Conservation (phyloP, 2,797 vertebrate species). For the Fundulus diaphanus region DNA sequence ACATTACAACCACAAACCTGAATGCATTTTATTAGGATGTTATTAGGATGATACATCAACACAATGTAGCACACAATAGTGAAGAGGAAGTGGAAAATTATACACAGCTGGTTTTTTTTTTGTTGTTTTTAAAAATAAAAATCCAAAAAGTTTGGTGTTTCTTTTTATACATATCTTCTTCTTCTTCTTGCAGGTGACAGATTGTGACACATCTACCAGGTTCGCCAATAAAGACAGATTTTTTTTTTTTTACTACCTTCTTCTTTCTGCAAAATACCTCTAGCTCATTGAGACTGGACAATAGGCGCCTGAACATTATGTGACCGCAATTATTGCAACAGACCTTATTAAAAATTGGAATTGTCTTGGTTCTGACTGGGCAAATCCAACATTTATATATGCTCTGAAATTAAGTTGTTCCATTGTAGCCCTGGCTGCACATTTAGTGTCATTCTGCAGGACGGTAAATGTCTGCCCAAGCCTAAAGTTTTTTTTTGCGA, state of each 20-base stretch:
- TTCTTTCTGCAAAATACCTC: neutral
- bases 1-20: neutral
- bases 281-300: neutral
- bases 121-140: neutral
- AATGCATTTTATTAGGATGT: neutral
- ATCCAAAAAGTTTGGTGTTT: neutral
- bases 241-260: neutral
- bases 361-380: neutral
- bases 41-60: neutral
- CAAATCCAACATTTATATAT: neutral
- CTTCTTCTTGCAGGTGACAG: neutral
- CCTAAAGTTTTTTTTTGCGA: neutral
- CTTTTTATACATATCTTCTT: no score
- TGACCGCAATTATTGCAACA: neutral
- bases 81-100: neutral
- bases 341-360: neutral
- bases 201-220: neutral
- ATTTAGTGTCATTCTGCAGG: neutral
- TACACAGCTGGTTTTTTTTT: neutral
- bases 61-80: neutral
- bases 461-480: neutral
- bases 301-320: neutral
- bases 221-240: neutral
- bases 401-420: neutral
- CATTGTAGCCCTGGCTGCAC: neutral